A percentile compares a stretch with the other conserved stretches of the same genome.
phyloP scores from a whole-genome alignment of 2,888 invertebrate genomes.

The Bellardia bayeri region DNA sequence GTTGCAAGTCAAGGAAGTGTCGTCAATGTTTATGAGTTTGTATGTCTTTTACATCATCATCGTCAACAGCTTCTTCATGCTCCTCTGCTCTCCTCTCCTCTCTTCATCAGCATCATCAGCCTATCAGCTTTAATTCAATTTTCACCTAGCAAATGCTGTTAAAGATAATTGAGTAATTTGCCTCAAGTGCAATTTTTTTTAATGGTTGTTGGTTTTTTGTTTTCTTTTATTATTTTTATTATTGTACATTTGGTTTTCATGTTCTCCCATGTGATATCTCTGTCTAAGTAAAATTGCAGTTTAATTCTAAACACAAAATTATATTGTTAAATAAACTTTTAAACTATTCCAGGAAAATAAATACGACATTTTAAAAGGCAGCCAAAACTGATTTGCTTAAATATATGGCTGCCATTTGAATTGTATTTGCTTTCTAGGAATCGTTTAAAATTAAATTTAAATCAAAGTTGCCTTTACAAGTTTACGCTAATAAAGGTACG shows the following conservation, averaged over 20 bases:
- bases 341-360: too few species aligned
- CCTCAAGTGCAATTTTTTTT: slow-evolving; percentile 65
- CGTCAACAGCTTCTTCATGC: not conserved
- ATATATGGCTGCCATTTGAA: too few species aligned
- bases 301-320: too few species aligned
- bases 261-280: not conserved
- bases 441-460: too few species aligned
- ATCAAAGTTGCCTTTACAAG: too few species aligned
- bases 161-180: slow-evolving; percentile 71
- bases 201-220: slow-evolving; percentile 35
- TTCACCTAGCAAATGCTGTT: slow-evolving; percentile 68
- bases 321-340: too few species aligned
- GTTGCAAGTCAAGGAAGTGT: slow-evolving; percentile 41
- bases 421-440: too few species aligned
- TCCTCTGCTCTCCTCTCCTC: slow-evolving; percentile 13
- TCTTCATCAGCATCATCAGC: slow-evolving; percentile 1
- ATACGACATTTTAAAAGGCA: too few species aligned
- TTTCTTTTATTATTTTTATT: not conserved
- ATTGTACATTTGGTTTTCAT: not conserved
- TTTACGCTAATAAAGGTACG: too few species aligned
- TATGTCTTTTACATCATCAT: slow-evolving; percentile 40
- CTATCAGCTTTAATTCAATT: slow-evolving; percentile 69
- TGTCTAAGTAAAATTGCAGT: not conserved
- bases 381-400: too few species aligned
- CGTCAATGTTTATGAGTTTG: not conserved